A percentile compares a stretch with the other conserved stretches of the same genome.
These are phyloP conservation scores for Xyrauchen texanus DNA, from an alignment of 2,113 vertebrate genomes.

Conservation along the genomic window DNA sequence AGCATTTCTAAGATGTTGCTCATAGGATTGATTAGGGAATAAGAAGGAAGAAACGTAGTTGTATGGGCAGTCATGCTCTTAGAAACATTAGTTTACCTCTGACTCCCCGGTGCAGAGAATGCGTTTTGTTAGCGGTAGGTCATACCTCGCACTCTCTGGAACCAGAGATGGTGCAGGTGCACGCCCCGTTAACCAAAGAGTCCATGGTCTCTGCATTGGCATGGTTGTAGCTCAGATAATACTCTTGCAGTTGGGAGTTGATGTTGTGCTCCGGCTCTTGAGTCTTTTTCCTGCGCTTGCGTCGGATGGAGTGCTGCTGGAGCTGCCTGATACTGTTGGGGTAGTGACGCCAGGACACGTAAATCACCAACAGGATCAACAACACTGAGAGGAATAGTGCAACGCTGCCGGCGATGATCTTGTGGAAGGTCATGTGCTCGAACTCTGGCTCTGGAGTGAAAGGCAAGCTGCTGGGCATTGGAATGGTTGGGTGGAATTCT, in stretches of 20 bases:
- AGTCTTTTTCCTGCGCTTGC: constrained; percentile 90
- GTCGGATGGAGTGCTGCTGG: constrained; percentile 91
- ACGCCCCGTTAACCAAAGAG: constrained; percentile 89
- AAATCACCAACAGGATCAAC: constrained; percentile 95
- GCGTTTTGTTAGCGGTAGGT: constrained; percentile 66
- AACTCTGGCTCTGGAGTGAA: constrained; percentile 83
- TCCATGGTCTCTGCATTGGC: constrained; percentile 94
- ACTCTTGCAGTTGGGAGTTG: constrained; percentile 95
- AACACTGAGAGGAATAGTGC: constrained; percentile 93
- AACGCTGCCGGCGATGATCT: constrained; percentile 93
- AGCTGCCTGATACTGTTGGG: constrained; percentile 94
- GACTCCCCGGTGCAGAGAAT: constrained; percentile 81
- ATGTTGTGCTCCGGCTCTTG: constrained; percentile 88
- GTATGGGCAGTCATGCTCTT: constrained; percentile 30
- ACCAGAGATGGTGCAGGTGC: constrained; percentile 96
- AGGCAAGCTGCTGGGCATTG: constrained; percentile 64
- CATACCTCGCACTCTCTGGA: constrained; percentile 98
- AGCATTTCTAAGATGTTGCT: not conserved
- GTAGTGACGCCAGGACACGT: constrained; percentile 94
- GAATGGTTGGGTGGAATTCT: constrained; percentile 21
- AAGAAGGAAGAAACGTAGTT: not conserved
- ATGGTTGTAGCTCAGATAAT: constrained; percentile 96
- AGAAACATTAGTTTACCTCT: constrained; percentile 83
- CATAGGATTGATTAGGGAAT: not conserved
- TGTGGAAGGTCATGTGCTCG: constrained; percentile 94